Conservation (phyloP, 2,113 vertebrate species). For the Lynx canadensis region DNA sequence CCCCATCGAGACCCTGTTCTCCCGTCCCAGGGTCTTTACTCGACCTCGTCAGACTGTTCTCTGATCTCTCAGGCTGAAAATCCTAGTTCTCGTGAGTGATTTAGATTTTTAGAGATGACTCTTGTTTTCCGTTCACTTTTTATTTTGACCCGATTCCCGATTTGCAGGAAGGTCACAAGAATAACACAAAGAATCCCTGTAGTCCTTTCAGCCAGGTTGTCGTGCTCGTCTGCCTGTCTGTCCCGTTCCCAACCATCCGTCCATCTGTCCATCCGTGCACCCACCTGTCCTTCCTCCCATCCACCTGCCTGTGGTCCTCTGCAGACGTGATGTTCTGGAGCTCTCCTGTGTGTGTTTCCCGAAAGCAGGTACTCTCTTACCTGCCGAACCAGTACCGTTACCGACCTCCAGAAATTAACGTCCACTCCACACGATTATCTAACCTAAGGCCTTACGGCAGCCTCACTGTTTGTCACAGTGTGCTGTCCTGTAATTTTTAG, state of each 20-base stretch:
- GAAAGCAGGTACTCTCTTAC: not conserved
- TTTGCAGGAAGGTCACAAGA: not conserved
- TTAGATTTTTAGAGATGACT: not conserved
- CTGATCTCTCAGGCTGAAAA: accelerated
- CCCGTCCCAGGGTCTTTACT: no score
- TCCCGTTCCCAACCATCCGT: not conserved
- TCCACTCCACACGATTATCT: accelerated
- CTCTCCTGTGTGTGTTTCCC: not conserved
- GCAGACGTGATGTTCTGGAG: not conserved
- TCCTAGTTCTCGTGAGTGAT: not conserved
- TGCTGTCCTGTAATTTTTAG: not conserved
- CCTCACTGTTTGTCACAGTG: accelerated
- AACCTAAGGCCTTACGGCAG: no score
- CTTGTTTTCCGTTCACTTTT: not conserved
- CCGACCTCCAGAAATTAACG: not conserved
- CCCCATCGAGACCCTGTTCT: not conserved
- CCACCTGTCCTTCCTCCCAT: not conserved
- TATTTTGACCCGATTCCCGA: not conserved
- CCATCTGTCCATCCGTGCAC: no score
- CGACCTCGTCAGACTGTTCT: accelerated
- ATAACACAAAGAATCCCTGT: no score
- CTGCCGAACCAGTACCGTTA: accelerated
- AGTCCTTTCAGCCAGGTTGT: not conserved
- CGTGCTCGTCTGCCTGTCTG: no score
- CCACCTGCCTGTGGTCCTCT: accelerated